Conservation (phyloP, 2,888 invertebrate species). For the Harmothoe impar region DNA sequence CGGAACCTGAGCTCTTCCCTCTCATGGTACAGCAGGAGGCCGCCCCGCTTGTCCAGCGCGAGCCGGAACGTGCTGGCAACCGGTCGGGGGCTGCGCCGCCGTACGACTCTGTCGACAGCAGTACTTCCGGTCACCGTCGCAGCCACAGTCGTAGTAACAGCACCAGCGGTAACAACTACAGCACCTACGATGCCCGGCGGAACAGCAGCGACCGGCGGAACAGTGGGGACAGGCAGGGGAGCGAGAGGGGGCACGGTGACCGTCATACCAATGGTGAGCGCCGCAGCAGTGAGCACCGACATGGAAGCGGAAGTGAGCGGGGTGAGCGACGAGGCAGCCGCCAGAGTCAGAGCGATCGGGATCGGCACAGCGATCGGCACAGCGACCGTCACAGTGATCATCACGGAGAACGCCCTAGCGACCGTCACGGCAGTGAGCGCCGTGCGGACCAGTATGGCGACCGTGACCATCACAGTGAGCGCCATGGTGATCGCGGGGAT, state of each 20-base stretch:
- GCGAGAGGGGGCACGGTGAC: neutral
- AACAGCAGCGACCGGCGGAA: conserved; percentile 24
- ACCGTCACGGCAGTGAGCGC: conserved; percentile 38
- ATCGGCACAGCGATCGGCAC: conserved; percentile 32
- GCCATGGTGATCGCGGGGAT: conserved; percentile 51
- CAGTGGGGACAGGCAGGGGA: neutral
- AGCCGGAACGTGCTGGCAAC: conserved; percentile 9
- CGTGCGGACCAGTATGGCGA: conserved; percentile 50
- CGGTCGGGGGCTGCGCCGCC: neutral
- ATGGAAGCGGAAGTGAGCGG: neutral
- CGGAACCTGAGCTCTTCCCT: conserved; percentile 20
- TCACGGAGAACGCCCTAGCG: neutral
- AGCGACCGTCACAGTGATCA: conserved; percentile 52
- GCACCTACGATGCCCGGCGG: conserved; percentile 36
- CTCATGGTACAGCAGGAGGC: conserved; percentile 47
- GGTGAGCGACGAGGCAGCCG: neutral
- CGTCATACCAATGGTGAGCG: conserved; percentile 4
- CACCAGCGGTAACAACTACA: neutral
- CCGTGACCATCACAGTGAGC: conserved; percentile 57
- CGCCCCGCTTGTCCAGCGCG: conserved; percentile 45
- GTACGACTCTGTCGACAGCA: conserved; percentile 13
- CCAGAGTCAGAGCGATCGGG: conserved; percentile 12
- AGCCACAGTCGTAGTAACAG: conserved; percentile 55
- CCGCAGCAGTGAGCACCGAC: conserved; percentile 7
- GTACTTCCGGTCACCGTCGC: conserved; percentile 11